Base-by-base conservation (phyloP, 2,113 vertebrate species). In the Ellobius talpinus region DNA sequence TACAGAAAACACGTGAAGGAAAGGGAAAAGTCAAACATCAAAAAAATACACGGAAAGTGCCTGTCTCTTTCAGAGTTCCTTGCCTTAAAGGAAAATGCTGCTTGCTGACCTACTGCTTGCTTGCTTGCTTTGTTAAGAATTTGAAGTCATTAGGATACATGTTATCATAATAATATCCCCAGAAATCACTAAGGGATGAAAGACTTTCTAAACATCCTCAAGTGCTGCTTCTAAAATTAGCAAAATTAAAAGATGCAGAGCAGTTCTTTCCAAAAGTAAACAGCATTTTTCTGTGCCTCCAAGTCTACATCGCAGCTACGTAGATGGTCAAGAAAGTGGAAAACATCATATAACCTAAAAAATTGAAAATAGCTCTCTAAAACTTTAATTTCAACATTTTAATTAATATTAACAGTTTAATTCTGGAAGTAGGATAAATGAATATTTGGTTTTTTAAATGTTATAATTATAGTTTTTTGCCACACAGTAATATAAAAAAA, bases 1-100 rank as follows among this genome's bases (percentile, higher is more conserved):
- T 98, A 97, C 70, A 93, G 65, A 95, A 93, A 97, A 93, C 90
- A 63, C 7, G 86, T n/a, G 65, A 96, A 97, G 17, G 86, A 73
- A 98, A 97, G 95, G 47, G 96, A 97, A 78, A 96, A 98, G 72
- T 89, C 52, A 92, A 74, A 95, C 76, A 91, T 45, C 45, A 91
- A 92, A 58, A 98, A 98, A 95, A 90, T 73, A 91, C 61, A 96
- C 96, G n/a, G 81, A 97, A 96, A 97, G 87, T 11, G 94, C 66
- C 33, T 55, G 72, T 78, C 52, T 72, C 24, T 70, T 72, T 79
- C 23, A 78, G 1, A 42, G 4, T 14, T 85, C 42, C 86, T 87
- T 87, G 3, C 77, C 94, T 66, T 96, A 94, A 94, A 79, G 63
- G 89, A 13, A 78, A 94, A 96, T n/a, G 70, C 94, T 58, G 47